Conservation (phyloP, 2,797 vertebrate species). For the Masticophis lateralis region DNA sequence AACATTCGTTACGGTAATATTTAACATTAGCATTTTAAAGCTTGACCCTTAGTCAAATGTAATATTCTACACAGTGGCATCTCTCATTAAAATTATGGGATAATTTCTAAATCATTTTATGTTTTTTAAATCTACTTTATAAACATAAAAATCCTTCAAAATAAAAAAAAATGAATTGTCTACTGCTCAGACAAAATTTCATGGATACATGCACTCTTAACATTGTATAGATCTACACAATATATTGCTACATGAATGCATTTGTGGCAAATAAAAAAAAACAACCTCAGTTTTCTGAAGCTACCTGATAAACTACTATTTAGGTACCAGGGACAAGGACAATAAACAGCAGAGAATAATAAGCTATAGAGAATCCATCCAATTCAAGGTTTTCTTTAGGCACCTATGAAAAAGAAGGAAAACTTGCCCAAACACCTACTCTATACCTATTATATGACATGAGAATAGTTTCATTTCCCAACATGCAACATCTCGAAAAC, state of each 20-base stretch:
- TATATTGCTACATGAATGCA: neutral
- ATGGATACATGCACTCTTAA: neutral
- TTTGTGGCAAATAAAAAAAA: neutral
- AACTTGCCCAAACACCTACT: neutral
- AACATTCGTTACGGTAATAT: neutral
- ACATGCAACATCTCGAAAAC: neutral
- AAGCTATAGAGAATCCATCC: neutral
- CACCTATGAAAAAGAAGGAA: neutral
- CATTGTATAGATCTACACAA: neutral
- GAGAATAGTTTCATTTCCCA: neutral
- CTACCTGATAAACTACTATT: neutral
- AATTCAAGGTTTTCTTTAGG: neutral
- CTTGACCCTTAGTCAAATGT: neutral
- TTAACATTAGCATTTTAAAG: conserved; percentile 25
- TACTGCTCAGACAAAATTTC: neutral
- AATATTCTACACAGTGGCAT: neutral
- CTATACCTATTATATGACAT: neutral
- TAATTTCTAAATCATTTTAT: neutral
- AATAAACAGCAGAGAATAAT: neutral
- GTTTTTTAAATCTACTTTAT: neutral
- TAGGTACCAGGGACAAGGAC: neutral
- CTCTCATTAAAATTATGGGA: neutral
- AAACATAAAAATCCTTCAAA: neutral
- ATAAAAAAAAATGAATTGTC: neutral
- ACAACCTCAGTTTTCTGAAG: neutral